A percentile compares a stretch with the other conserved stretches of the same genome.
phyloP scores from a whole-genome alignment of 1,140 invertebrate species.

The Papilio glaucus region DNA sequence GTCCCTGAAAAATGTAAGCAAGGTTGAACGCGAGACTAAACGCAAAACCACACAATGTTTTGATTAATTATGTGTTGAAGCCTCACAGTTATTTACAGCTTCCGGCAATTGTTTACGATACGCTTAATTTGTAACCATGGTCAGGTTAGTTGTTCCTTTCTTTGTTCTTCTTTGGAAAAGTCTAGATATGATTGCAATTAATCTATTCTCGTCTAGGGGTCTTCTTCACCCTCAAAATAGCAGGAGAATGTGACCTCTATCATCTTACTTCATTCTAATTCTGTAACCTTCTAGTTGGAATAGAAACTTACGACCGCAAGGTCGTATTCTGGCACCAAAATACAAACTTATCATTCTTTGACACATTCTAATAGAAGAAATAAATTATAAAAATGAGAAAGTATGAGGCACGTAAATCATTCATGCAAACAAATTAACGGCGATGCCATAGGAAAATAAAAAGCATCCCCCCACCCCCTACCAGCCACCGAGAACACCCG shows the following conservation, averaged over 20 bases:
- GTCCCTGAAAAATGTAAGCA: not conserved
- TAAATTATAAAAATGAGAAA: not conserved
- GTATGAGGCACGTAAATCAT: not conserved
- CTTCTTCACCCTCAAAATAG: no score
- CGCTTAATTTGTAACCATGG: not conserved
- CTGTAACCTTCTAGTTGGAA: no score
- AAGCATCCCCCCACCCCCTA: not conserved
- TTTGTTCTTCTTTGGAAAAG: not conserved
- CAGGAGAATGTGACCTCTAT: no score
- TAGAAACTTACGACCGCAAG: no score
- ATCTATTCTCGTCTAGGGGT: no score
- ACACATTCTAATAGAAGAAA: no score
- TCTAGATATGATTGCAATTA: not conserved
- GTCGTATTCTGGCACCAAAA: no score
- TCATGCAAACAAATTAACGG: constrained; percentile 8
- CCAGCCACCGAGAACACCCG: not conserved
- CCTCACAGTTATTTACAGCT: not conserved
- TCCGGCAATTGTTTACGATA: not conserved
- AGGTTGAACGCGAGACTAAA: not conserved
- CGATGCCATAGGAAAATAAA: not conserved
- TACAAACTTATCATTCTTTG: no score
- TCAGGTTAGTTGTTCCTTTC: no score
- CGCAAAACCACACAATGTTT: not conserved
- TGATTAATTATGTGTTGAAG: constrained; percentile 1
- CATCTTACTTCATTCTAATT: no score